Conservation (phyloP, 2,113 vertebrate genomes). For the Plecturocebus donacophilus region DNA sequence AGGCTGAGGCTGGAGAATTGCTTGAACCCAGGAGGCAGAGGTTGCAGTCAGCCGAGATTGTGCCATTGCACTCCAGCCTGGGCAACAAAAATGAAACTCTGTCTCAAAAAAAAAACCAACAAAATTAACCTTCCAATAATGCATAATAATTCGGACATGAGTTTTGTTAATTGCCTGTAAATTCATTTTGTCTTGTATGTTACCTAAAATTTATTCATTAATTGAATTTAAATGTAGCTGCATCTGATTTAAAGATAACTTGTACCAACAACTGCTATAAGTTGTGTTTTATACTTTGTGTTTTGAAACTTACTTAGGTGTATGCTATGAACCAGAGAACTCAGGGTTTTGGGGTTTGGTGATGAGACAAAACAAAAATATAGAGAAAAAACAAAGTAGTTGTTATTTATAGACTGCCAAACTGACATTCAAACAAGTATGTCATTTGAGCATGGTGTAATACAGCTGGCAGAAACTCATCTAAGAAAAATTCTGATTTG, state of each 20-base stretch:
- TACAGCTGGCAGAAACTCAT: background rate
- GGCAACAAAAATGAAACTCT: too few species aligned
- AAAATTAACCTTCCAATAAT: background rate
- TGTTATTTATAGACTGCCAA: background rate
- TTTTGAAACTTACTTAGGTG: background rate
- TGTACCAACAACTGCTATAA: background rate
- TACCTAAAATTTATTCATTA: background rate
- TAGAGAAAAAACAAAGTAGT: background rate
- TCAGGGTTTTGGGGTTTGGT: background rate
- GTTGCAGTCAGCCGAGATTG: too few species aligned
- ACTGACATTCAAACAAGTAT: background rate
- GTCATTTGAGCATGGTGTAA: background rate
- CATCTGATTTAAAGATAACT: background rate
- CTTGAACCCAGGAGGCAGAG: too few species aligned
- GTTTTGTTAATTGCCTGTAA: conserved; percentile 34
- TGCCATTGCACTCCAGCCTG: too few species aligned
- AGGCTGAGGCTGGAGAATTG: too few species aligned
- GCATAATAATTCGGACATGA: background rate
- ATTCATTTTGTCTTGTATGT: background rate
- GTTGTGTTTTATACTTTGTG: background rate
- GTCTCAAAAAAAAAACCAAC: too few species aligned
- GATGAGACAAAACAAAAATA: background rate
- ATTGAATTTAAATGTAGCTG: conserved; percentile 25
- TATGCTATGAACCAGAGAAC: background rate
- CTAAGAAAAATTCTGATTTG: background rate